Conservation (phyloP, 2,888 invertebrate species). For the Pseudeuparius sepicola region DNA sequence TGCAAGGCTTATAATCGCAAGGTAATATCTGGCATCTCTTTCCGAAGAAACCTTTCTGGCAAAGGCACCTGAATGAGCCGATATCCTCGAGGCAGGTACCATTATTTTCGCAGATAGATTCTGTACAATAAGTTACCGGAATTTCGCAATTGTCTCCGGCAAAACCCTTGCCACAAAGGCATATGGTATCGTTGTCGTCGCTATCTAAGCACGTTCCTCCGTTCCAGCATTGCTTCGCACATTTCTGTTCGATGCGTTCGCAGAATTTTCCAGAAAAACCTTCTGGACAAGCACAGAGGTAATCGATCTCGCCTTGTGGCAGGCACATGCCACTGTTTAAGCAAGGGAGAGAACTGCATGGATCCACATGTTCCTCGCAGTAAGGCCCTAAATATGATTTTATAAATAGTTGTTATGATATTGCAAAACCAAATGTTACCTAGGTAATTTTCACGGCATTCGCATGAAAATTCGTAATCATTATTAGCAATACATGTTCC, state of each 20-base stretch:
- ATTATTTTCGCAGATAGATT: conserved; percentile 37
- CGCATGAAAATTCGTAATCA: conserved; percentile 39
- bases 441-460: conserved; percentile 41
- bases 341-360: conserved; percentile 46
- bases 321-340: conserved; percentile 44
- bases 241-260: conserved; percentile 37
- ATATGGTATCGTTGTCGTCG: conserved; percentile 37
- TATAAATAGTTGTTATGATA: neutral
- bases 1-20: conserved; percentile 49
- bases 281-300: conserved; percentile 41
- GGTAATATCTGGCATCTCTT: conserved; percentile 45
- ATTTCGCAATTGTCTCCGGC: conserved; percentile 35
- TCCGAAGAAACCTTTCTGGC: conserved; percentile 44
- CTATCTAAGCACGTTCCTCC: conserved; percentile 42
- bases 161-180: conserved; percentile 37
- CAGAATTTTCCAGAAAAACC: conserved; percentile 44
- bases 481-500: conserved; percentile 35
- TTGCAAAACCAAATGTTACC: too few species aligned
- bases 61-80: conserved; percentile 42
- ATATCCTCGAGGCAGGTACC: conserved; percentile 36
- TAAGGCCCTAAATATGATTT: conserved; percentile 38
- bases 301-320: conserved; percentile 25
- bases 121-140: conserved; percentile 26
- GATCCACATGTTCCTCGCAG: conserved; percentile 42
- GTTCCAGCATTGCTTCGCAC: conserved; percentile 41